These are phyloP conservation scores for Lepisosteus osseus DNA, from an alignment of 2,113 vertebrate genomes.

Conservation along the genomic window DNA sequence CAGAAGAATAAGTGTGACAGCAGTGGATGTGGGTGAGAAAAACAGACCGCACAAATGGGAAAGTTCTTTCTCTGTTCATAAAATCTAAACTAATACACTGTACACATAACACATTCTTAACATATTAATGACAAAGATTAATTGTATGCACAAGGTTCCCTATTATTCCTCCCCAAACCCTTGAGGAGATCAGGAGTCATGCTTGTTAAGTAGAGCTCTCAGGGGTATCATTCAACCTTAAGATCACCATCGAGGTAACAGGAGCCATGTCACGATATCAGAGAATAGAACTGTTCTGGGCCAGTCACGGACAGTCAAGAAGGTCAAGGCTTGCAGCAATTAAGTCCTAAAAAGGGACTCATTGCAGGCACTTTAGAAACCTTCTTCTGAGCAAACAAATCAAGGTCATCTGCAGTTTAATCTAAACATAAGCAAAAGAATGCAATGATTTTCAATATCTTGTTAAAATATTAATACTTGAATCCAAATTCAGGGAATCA, in stretches of 20 bases:
- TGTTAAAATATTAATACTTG: too few relatives aligned
- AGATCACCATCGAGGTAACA: slow-evolving; percentile 78
- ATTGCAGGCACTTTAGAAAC: slow-evolving; percentile 72
- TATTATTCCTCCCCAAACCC: slow-evolving; percentile 43
- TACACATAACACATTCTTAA: not conserved
- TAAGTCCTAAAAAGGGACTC: slow-evolving; percentile 73
- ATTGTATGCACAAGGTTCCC: not conserved
- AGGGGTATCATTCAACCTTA: slow-evolving; percentile 79
- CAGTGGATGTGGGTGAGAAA: not conserved
- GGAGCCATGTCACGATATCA: slow-evolving; percentile 81
- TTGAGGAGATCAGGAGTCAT: slow-evolving; percentile 86
- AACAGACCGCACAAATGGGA: not conserved
- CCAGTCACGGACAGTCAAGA: slow-evolving; percentile 68
- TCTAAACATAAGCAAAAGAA: slow-evolving; percentile 24
- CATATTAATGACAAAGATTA: not conserved
- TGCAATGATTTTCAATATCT: not conserved
- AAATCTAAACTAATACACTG: not conserved
- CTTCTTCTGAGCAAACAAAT: slow-evolving; percentile 77
- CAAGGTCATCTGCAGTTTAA: slow-evolving; percentile 75
- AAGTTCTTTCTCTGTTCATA: not conserved
- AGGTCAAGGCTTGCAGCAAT: slow-evolving; percentile 74
- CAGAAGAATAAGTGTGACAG: too few relatives aligned
- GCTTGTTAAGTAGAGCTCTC: slow-evolving; percentile 85
- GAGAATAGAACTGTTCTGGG: slow-evolving; percentile 83
- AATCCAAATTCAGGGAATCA: too few relatives aligned